A percentile compares a stretch with the other conserved stretches of the same genome.
Conservation (phyloP, 2,888 invertebrate species). For the Chydorus sphaericus region DNA sequence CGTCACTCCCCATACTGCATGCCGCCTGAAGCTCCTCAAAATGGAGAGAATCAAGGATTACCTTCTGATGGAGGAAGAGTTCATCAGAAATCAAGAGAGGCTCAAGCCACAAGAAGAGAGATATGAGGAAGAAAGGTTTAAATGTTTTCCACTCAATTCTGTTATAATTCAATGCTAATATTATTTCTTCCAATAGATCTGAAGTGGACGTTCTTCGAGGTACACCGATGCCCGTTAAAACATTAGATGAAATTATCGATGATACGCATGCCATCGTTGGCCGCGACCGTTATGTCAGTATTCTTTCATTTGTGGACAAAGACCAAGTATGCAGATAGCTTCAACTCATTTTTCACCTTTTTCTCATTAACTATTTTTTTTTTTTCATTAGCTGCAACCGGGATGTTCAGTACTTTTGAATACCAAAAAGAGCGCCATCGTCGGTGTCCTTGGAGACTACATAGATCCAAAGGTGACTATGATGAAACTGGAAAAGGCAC, state of each 20-base stretch:
- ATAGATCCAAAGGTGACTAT: conserved; percentile 99
- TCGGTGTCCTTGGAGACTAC: conserved; percentile 95
- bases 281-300: conserved; percentile 98
- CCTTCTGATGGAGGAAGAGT: conserved; percentile 96
- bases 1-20: conserved; percentile 92
- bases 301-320: conserved; percentile 97
- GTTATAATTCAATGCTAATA: too few relatives aligned
- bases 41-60: conserved; percentile 97
- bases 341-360: too few relatives aligned
- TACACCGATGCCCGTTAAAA: conserved; percentile 99
- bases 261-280: conserved; percentile 99
- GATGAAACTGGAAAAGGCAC: conserved; percentile 99
- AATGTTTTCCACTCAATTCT: too few relatives aligned
- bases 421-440: conserved; percentile 99
- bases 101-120: conserved; percentile 98
- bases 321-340: too few relatives aligned
- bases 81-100: conserved; percentile 94
- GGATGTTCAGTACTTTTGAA: conserved; percentile 96
- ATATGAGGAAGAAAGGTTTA: conserved; percentile 64
- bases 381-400: conserved; percentile 88
- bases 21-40: conserved; percentile 85
- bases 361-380: too few relatives aligned
- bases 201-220: conserved; percentile 97
- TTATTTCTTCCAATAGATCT: too few relatives aligned
- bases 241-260: conserved; percentile 96